phyloP scores from a whole-genome alignment of 2,888 invertebrate species.

The Glyphotaelius pellucidus region DNA sequence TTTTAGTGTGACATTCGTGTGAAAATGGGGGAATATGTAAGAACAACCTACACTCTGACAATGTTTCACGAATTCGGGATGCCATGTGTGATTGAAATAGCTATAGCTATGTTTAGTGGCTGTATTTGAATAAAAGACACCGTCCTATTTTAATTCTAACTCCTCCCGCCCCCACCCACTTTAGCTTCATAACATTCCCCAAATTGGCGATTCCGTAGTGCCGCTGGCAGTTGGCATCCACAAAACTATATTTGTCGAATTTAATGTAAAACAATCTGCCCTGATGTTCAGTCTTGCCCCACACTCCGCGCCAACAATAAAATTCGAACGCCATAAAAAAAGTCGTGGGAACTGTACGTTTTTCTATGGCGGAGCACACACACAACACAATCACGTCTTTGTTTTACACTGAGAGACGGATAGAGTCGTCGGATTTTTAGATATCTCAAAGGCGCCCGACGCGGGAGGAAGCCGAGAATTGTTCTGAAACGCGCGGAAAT shows the following conservation, averaged over 20 bases:
- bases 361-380: neutral
- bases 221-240: too few species aligned
- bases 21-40: too few species aligned
- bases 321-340: constrained; percentile 14
- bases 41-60: too few species aligned
- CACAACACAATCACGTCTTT: constrained; percentile 6
- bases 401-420: constrained; percentile 10
- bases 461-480: neutral
- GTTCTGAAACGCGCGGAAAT: neutral
- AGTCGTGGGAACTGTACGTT: neutral
- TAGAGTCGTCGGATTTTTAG: neutral
- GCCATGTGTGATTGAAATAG: too few species aligned
- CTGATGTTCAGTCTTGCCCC: neutral
- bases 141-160: too few species aligned
- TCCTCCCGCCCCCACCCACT: too few species aligned
- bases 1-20: too few species aligned
- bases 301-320: constrained; percentile 4
- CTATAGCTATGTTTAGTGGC: too few species aligned
- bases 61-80: too few species aligned
- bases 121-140: too few species aligned
- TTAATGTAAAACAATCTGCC: neutral
- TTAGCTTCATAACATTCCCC: too few species aligned
- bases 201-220: neutral
- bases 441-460: neutral
- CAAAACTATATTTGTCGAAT: neutral